Percentiles rank a stretch among this genome's conserved stretches.
Evolutionary conservation across 2,113 vertebrate genomes (phyloP).

Genomic region (Delphinus delphis): DNA sequence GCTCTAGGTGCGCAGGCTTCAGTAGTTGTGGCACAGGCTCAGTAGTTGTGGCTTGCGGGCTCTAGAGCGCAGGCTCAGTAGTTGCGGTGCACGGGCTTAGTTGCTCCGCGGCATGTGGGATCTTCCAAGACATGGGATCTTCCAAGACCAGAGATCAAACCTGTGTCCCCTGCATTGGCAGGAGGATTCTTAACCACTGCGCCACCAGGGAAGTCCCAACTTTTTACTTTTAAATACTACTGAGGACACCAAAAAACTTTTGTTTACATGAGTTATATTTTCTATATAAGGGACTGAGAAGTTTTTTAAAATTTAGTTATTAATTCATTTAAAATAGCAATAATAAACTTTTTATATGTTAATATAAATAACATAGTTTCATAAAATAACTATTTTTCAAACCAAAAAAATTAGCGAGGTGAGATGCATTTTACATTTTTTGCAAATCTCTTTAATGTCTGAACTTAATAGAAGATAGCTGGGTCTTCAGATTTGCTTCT

Average conservation of each 20-base stretch:
- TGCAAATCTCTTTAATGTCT: background rate
- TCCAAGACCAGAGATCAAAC: no score
- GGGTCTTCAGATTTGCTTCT: background rate
- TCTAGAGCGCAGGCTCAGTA: no score
- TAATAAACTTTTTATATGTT: background rate
- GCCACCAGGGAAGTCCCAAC: background rate
- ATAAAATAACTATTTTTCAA: background rate
- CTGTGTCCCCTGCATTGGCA: no score
- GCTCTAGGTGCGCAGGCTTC: no score
- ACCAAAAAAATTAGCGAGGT: background rate
- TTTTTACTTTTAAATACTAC: background rate
- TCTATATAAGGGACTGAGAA: background rate
- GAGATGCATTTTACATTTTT: background rate
- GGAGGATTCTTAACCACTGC: no score
- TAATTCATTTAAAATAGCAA: background rate
- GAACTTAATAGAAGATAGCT: background rate
- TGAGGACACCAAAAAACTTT: background rate
- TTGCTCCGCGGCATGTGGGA: no score
- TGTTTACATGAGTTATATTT: background rate
- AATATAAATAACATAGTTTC: background rate
- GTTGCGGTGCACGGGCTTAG: no score
- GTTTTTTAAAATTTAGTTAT: background rate
- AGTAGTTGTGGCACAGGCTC: no score
- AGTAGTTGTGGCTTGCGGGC: no score
- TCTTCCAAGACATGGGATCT: no score